These are phyloP conservation scores for Harpagus bidentatus DNA, from an alignment of 2,113 vertebrate genomes.

Conservation along the genomic window DNA sequence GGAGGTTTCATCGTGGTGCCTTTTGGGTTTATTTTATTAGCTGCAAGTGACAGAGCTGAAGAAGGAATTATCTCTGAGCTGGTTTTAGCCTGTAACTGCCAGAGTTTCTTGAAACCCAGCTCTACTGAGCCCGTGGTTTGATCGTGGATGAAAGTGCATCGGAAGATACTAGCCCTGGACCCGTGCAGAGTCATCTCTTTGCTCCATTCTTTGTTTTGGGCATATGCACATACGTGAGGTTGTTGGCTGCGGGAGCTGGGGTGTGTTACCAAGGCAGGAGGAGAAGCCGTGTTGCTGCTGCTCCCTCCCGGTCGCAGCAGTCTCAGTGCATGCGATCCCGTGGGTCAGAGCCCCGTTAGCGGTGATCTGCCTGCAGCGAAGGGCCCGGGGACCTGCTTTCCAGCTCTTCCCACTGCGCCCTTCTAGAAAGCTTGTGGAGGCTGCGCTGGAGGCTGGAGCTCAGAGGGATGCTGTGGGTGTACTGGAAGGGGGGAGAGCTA, in stretches of 20 bases:
- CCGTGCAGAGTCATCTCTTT: not conserved
- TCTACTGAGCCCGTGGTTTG: not conserved
- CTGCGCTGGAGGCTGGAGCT: not conserved
- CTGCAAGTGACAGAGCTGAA: conserved; percentile 7
- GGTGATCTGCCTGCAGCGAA: not conserved
- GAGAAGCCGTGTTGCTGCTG: not conserved
- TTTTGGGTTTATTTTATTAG: conserved; percentile 24
- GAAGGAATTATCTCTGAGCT: not conserved
- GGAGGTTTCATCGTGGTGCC: not conserved
- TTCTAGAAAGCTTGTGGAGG: not conserved
- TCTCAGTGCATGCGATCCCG: not conserved
- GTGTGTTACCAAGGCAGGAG: not conserved
- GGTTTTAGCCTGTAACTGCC: conserved; percentile 1
- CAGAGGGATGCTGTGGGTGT: not conserved
- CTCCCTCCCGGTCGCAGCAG: accelerated
- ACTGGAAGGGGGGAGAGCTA: not conserved
- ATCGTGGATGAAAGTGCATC: conserved; percentile 17
- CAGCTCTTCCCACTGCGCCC: not conserved
- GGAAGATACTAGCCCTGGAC: conserved; percentile 51
- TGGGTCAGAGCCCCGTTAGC: not conserved
- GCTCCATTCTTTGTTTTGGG: conserved; percentile 29
- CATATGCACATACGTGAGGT: not conserved
- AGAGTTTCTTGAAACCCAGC: not conserved
- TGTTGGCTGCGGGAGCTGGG: not conserved
- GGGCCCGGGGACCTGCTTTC: not conserved